Percentiles rank a stretch among this genome's conserved stretches.
These are phyloP conservation scores for Mustela lutreola DNA, from an alignment of 2,113 vertebrate species.

Conservation along the genomic window DNA sequence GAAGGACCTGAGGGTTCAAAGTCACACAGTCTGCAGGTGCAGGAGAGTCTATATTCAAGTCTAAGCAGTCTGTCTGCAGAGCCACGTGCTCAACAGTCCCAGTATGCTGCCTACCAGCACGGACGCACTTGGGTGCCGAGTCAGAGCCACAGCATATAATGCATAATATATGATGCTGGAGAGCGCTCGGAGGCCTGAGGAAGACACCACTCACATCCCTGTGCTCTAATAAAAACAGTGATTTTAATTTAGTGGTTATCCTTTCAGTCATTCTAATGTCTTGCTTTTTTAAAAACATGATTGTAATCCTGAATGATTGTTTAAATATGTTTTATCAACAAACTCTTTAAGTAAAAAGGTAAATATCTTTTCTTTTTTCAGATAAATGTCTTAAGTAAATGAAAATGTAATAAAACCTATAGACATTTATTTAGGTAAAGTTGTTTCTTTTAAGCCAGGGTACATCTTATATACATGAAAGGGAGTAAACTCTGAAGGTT, in stretches of 20 bases:
- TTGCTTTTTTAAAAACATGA: not conserved
- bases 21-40: not conserved
- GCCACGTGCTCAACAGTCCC: not conserved
- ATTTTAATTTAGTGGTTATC: slow-evolving; percentile 17
- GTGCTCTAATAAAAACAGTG: not conserved
- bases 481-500: not conserved
- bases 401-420: slow-evolving; percentile 26
- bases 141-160: not conserved
- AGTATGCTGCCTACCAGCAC: not conserved
- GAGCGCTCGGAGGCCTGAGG: not conserved
- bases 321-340: not conserved
- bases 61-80: not conserved
- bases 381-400: slow-evolving; percentile 44
- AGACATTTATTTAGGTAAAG: slow-evolving; percentile 2
- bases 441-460: slow-evolving; percentile 13
- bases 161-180: accelerated
- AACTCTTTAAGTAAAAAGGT: slow-evolving; percentile 29
- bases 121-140: not conserved
- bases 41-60: not conserved
- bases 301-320: slow-evolving; percentile 34
- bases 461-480: not conserved
- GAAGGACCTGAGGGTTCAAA: not conserved
- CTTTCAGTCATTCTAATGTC: slow-evolving; percentile 23
- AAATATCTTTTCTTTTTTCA: not conserved
- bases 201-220: not conserved